phyloP scores from a whole-genome alignment of 2,888 invertebrate species.

The Netelia virgata region DNA sequence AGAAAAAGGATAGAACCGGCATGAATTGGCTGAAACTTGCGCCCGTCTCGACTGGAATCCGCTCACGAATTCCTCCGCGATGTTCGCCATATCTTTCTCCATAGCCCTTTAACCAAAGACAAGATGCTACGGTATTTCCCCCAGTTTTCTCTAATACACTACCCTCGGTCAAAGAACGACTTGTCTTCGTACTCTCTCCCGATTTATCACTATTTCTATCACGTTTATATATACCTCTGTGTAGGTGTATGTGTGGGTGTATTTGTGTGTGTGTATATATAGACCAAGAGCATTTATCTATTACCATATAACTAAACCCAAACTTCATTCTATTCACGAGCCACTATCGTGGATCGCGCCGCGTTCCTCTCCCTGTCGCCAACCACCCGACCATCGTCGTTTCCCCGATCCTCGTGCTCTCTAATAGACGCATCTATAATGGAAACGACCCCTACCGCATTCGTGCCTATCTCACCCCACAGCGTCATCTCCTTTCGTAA shows the following conservation, averaged over 20 bases:
- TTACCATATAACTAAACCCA: constrained; percentile 18
- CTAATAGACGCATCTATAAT: constrained; percentile 66
- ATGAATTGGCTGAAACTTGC: constrained; percentile 36
- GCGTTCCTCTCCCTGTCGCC: constrained; percentile 21
- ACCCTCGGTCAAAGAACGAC: neutral
- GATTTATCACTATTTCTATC: constrained; percentile 61
- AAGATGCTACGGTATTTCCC: constrained; percentile 8
- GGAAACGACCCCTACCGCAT: constrained; percentile 49
- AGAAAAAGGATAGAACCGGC: constrained; percentile 40
- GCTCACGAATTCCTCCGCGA: constrained; percentile 56
- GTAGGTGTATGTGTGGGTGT: neutral
- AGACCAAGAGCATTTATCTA: constrained; percentile 13
- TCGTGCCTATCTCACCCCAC: constrained; percentile 21
- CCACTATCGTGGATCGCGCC: neutral
- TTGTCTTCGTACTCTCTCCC: constrained; percentile 13
- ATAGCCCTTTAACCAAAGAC: constrained; percentile 14
- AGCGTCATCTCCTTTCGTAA: constrained; percentile 27
- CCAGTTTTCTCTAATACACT: constrained; percentile 48
- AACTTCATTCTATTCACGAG: constrained; percentile 52
- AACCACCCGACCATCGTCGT: constrained; percentile 9
- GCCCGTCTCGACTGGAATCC: constrained; percentile 25
- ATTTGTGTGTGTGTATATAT: neutral
- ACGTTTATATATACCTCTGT: neutral
- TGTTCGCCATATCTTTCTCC: constrained; percentile 15
- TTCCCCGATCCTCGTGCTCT: constrained; percentile 32